phyloP scores from a whole-genome alignment of 2,888 invertebrate species.

The Andrena marginata region DNA sequence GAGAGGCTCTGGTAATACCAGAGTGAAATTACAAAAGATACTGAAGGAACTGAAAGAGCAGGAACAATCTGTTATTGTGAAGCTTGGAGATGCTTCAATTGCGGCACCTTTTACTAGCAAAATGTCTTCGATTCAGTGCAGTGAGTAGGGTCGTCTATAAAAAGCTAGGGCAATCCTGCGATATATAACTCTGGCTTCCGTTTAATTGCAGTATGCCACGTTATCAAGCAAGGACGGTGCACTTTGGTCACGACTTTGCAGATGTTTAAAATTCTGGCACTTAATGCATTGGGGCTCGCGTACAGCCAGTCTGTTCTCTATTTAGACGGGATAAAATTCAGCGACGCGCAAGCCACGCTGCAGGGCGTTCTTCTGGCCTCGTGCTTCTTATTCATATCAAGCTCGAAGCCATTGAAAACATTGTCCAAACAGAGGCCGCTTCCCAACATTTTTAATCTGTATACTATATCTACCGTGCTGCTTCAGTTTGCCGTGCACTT shows the following conservation, averaged over 20 bases:
- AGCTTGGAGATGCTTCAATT: slow-evolving; percentile 99
- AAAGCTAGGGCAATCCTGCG: not conserved
- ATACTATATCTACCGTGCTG: slow-evolving; percentile 97
- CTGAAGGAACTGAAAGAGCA: slow-evolving; percentile 95
- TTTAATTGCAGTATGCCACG: slow-evolving; percentile 94
- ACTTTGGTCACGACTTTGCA: slow-evolving; percentile 99
- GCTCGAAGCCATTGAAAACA: slow-evolving; percentile 98
- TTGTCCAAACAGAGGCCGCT: slow-evolving; percentile 97
- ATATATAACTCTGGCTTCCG: not conserved
- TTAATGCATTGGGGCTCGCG: slow-evolving; percentile 98
- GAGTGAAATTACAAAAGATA: slow-evolving; percentile 88
- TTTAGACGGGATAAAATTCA: slow-evolving; percentile 98
- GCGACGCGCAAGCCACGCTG: slow-evolving; percentile 98
- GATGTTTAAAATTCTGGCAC: slow-evolving; percentile 99
- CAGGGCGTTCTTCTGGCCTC: slow-evolving; percentile 98
- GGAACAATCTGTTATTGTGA: slow-evolving; percentile 95
- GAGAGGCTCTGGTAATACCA: slow-evolving; percentile 78
- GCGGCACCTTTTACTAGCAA: slow-evolving; percentile 99
- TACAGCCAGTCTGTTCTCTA: slow-evolving; percentile 99
- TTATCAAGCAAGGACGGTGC: slow-evolving; percentile 99
- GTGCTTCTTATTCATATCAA: slow-evolving; percentile 98
- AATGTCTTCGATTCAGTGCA: slow-evolving; percentile 97
- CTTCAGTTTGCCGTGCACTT: slow-evolving; percentile 98
- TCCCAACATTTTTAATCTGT: slow-evolving; percentile 99
- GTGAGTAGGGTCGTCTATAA: slow-evolving; percentile 87